These are phyloP conservation scores for Myripristis jacobus DNA, from an alignment of 2,797 vertebrate species.

Conservation along the genomic window DNA sequence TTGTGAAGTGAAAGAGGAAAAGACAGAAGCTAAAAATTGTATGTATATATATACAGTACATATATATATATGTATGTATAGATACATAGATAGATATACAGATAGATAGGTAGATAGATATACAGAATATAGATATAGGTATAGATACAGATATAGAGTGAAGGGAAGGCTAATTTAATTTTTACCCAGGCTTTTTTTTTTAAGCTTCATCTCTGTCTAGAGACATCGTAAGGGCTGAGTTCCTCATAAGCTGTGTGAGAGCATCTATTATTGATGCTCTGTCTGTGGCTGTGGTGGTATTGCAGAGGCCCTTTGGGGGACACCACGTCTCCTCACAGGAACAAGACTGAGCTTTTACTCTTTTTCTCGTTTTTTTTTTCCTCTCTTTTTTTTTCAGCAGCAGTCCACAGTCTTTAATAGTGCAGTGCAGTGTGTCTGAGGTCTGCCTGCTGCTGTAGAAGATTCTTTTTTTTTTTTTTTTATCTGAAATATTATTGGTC, in stretches of 20 bases:
- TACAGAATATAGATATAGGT: no score
- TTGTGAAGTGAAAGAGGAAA: neutral
- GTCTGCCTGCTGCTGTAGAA: conserved; percentile 25
- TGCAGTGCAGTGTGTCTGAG: conserved; percentile 25
- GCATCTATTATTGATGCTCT: conserved; percentile 75
- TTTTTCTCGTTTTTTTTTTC: no score
- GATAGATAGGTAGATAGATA: no score
- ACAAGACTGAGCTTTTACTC: conserved; percentile 50
- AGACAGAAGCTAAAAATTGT: neutral
- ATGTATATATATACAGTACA: no score
- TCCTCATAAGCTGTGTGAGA: conserved; percentile 60
- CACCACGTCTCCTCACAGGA: conserved; percentile 51
- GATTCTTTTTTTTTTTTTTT: neutral
- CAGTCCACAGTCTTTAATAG: conserved; percentile 35
- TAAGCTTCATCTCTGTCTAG: conserved; percentile 40
- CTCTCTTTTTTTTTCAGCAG: conserved; percentile 43
- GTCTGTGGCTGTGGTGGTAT: conserved; percentile 57
- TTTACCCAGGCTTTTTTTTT: conserved; percentile 16
- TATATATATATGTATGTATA: no score
- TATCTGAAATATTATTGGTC: conserved; percentile 20
- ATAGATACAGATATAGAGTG: conserved; percentile 25
- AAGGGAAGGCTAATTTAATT: conserved; percentile 49
- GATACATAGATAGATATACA: no score
- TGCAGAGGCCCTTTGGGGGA: conserved; percentile 58
- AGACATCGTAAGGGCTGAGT: conserved; percentile 45